Conservation (phyloP, 2,888 invertebrate species). For the Limnephilus rhombicus region DNA sequence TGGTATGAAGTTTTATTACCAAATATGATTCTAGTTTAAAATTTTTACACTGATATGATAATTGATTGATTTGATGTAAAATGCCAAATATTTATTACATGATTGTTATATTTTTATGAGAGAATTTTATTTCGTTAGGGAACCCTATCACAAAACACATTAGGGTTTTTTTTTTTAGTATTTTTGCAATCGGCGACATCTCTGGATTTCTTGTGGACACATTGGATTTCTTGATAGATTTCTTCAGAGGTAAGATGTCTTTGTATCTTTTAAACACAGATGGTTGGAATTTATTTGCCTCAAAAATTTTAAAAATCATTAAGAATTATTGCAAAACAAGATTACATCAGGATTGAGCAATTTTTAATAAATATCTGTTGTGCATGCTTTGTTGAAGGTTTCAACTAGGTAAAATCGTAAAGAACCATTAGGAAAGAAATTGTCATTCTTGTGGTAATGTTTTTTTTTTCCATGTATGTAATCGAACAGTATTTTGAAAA, state of each 20-base stretch:
- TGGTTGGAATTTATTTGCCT: background rate
- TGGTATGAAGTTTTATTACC: constrained; percentile 63
- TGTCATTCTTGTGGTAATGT: too few species aligned
- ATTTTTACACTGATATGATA: constrained; percentile 63
- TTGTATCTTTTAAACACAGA: background rate
- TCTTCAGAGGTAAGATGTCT: background rate
- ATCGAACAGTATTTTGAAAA: too few species aligned
- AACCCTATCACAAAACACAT: constrained; percentile 39
- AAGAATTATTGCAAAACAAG: background rate
- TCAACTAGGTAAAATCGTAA: too few species aligned
- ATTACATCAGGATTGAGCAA: too few species aligned
- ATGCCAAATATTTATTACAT: constrained; percentile 67
- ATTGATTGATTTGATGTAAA: constrained; percentile 63
- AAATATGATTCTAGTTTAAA: constrained; percentile 63
- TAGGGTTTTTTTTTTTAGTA: constrained; percentile 3
- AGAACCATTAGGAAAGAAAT: too few species aligned
- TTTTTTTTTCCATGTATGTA: too few species aligned
- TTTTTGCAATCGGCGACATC: constrained; percentile 4
- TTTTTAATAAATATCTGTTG: too few species aligned
- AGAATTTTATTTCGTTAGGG: constrained; percentile 54
- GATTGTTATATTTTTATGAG: constrained; percentile 65
- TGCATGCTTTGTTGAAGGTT: too few species aligned
- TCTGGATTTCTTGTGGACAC: constrained; percentile 2
- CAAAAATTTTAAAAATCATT: background rate
- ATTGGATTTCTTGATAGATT: background rate